Base-by-base conservation (phyloP, 2,888 invertebrate species). In the Mystacides longicornis region DNA sequence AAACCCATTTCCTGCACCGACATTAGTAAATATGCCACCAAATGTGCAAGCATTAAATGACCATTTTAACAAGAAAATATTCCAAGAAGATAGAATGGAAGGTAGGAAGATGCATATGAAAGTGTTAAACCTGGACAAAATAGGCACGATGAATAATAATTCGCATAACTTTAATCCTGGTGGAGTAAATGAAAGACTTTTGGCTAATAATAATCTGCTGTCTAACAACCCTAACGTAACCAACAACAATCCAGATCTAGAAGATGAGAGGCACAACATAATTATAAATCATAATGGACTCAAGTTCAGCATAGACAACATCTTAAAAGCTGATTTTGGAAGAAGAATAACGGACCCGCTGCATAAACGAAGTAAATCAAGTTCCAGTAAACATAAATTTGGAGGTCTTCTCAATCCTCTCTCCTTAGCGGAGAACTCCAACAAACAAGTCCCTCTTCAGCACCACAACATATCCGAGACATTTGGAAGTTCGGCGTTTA, bases 261-360 rank as follows among this genome's bases (percentile, higher is more conserved):
- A 60, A 7, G 60, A 60, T 16, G 56, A 58, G 1, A 52, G 60
- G 23, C 60, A 60, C 23, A 74, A 76, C 55, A 72, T 70, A 9
- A 74, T 75, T 0, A 62, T 73, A 2, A 79, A 81, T 59, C 82
- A 82, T 59, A 75, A 75, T 48, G 80, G 80, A 63, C 69, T 92
- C 23, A 86, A 87, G 63, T 92, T 91, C 73, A 90, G 90, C 66
- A 90, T 93, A 67, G 89, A 88, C 65, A 91, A 92, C 70, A 92
- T 92, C 59, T 71, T 92, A 21, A 84, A 89, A 65, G 91, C 91
- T 0, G 91, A 92, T 68, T 92, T 92, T 63, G 91, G 92, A 0
- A 75, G 85, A 23, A 67, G 84, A 47, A 83, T 85, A 33, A 83
- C 84, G 0, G 83, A 86, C 65, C 87, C 86, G 11, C 72, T 87